Conservation (phyloP, 2,113 vertebrate genomes). For the Balaeniceps rex region DNA sequence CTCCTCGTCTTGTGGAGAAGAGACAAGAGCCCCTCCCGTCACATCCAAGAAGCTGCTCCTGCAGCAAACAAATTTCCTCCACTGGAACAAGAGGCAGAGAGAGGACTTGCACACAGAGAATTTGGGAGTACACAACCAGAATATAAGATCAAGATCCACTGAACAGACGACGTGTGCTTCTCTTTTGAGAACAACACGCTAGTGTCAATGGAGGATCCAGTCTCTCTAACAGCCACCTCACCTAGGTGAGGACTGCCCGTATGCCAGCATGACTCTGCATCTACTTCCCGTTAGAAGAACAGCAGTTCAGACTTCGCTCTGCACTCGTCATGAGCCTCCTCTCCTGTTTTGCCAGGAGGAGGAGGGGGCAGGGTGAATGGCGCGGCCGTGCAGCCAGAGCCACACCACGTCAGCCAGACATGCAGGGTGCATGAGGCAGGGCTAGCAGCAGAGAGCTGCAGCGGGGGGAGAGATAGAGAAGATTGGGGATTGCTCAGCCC, state of each 20-base stretch:
- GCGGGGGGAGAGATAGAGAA: neutral
- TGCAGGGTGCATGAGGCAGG: neutral
- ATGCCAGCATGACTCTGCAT: slow-evolving; percentile 56
- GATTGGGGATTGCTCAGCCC: neutral
- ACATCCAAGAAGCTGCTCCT: neutral
- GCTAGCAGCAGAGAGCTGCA: neutral
- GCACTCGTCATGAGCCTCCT: neutral
- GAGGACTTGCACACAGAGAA: neutral
- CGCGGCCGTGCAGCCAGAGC: neutral
- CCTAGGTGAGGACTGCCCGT: slow-evolving; percentile 31
- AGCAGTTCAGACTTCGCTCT: neutral
- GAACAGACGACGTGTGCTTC: neutral
- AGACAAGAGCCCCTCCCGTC: neutral
- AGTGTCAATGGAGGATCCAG: neutral
- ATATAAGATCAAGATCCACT: neutral
- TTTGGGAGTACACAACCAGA: neutral
- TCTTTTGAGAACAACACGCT: neutral
- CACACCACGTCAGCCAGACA: neutral
- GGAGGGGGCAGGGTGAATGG: slow-evolving; percentile 43
- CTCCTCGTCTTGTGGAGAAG: neutral
- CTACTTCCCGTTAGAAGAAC: slow-evolving; percentile 3
- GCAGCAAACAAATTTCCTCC: neutral
- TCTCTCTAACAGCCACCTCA: slow-evolving; percentile 26
- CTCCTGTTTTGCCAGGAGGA: slow-evolving; percentile 15
- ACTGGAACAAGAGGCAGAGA: neutral